Evolutionary conservation across 2,888 invertebrate species (phyloP), one percentile per base, ranked within the genome.

Genomic region (Archips xylosteana): DNA sequence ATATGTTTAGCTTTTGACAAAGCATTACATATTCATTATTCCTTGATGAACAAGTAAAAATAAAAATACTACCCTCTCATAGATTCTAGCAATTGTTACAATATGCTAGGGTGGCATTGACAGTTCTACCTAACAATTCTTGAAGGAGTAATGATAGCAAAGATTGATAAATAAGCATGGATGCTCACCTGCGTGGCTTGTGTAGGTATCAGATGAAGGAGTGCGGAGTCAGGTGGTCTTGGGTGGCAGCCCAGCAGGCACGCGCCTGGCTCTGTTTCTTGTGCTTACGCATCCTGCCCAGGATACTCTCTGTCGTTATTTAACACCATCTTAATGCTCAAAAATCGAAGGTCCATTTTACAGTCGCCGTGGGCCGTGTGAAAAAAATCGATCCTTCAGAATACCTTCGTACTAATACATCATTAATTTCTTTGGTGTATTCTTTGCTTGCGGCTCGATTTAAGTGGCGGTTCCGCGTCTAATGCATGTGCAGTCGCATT

Each of bases 211-310:
- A 93, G 92, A 93, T 89, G 88, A 76, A 83, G 82, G 83, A 86
- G 85, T 84, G 85, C 81, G 86, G 87, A 86, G 85, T 87, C 79
- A 85, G 86, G 80, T 85, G 88, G 87, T 89, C 88, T 89, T 83
- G 89, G 79, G 89, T 87, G 86, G 89, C 90, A 85, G 91, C 89
- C 89, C 91, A 84, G 88, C 92, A 93, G 94, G 94, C 94, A 80
- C 82, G 81, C 80, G 94, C 94, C 94, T 90, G 91, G 83, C 88
- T 89, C 85, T 88, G 90, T 90, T 87, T 91, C 87, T 94, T 94
- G 89, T 93, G 92, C 86, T 94, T 94, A 95, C 94, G 94, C 95
- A 95, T 95, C 84, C 87, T 94, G 93, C 86, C 89, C 89, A 80
- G 85, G 87, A 88, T 87, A 88, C 83, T 89, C 83, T 87, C 87